Percentiles rank a stretch among this genome's conserved stretches.
These are phyloP conservation scores for Cydia splendana DNA, from an alignment of 1,140 invertebrate genomes.

Conservation along the genomic window DNA sequence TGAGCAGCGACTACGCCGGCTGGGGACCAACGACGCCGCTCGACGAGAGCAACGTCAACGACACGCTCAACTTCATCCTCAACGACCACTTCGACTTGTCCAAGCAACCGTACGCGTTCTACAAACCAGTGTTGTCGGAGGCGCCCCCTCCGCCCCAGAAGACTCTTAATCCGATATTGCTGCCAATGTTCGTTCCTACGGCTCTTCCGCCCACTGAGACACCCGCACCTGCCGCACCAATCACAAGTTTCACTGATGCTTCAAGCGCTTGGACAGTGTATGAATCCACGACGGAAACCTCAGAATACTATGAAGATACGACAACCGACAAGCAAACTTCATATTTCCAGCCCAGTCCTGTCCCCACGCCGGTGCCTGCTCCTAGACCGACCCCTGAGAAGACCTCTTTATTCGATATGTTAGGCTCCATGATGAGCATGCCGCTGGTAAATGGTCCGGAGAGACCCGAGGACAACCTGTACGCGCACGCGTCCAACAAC, in stretches of 20 bases:
- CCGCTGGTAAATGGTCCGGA: constrained; percentile 65
- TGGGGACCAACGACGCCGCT: constrained; percentile 73
- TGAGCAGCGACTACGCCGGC: constrained; percentile 74
- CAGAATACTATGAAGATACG: constrained; percentile 49
- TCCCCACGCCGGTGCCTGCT: constrained; percentile 27
- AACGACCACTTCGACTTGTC: constrained; percentile 52
- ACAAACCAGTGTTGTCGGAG: constrained; percentile 63
- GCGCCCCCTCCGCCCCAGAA: constrained; percentile 47
- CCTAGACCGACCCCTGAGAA: neutral
- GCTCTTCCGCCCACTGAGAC: constrained; percentile 44
- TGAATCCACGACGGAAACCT: constrained; percentile 48
- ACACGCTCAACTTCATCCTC: constrained; percentile 65
- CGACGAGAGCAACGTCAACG: constrained; percentile 54
- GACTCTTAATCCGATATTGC: constrained; percentile 39
- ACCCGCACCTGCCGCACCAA: constrained; percentile 34
- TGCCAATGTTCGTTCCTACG: constrained; percentile 61
- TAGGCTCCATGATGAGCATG: constrained; percentile 72
- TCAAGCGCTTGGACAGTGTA: constrained; percentile 37
- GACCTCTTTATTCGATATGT: constrained; percentile 56
- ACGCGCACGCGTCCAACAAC: constrained; percentile 70
- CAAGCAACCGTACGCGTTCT: constrained; percentile 58
- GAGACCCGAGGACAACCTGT: constrained; percentile 67
- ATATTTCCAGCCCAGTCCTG: constrained; percentile 38
- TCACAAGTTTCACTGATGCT: constrained; percentile 24
- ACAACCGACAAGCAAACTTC: constrained; percentile 38